A percentile compares a stretch with the other conserved stretches of the same genome.
Evolutionary conservation across 1,140 invertebrate species (phyloP).

Genomic region (Drosophila quadrilineata): DNA sequence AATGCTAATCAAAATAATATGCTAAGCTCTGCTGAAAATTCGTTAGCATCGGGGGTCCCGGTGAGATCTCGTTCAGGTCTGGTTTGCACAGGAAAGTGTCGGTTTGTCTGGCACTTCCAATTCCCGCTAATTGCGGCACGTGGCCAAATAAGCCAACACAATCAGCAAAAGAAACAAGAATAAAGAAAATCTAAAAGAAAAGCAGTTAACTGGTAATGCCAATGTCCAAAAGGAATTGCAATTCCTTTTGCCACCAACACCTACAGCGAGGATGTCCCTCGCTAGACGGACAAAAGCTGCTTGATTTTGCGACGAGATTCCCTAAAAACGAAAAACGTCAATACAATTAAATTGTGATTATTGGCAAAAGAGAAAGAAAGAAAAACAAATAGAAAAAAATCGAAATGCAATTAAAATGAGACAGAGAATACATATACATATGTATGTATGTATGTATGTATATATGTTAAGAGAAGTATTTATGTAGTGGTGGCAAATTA

Average conservation of each 20-base stretch:
- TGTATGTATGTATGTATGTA: too few species aligned
- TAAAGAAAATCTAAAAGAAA: constrained; percentile 13
- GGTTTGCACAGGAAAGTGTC: not conserved
- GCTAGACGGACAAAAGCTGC: too few species aligned
- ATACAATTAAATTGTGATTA: constrained; percentile 57
- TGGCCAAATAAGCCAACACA: too few species aligned
- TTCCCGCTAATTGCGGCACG: constrained; percentile 54
- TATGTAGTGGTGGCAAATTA: too few species aligned
- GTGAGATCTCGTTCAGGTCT: not conserved
- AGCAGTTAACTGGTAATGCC: constrained; percentile 32
- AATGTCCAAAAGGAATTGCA: constrained; percentile 41
- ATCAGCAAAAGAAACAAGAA: constrained; percentile 22
- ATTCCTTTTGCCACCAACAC: constrained; percentile 40
- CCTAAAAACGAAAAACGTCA: constrained; percentile 19
- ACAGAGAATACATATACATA: too few species aligned
- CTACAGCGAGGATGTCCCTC: not conserved
- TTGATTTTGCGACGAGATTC: constrained; percentile 16
- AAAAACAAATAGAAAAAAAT: constrained; percentile 22
- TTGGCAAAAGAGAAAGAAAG: too few species aligned
- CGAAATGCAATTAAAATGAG: constrained; percentile 35
- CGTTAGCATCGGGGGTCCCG: not conserved
- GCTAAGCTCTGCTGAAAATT: constrained; percentile 20
- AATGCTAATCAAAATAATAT: constrained; percentile 59
- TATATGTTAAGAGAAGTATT: too few species aligned
- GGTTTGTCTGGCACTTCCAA: too few species aligned